A percentile compares a stretch with the other conserved stretches of the same genome.
These are phyloP conservation scores for Pteropus alecto DNA, from an alignment of 2,113 vertebrate genomes.

Conservation along the genomic window DNA sequence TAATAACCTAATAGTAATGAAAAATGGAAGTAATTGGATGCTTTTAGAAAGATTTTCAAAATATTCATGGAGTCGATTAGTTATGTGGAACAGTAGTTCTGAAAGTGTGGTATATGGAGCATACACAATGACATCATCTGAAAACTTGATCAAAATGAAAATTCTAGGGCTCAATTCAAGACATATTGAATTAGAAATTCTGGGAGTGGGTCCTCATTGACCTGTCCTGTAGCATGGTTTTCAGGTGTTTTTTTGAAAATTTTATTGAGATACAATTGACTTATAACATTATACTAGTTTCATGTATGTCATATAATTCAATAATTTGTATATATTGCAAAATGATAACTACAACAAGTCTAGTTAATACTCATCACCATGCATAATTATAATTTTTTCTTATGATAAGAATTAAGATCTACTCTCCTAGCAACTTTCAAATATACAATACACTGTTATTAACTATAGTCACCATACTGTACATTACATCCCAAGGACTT, in stretches of 20 bases:
- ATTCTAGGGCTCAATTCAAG: not conserved
- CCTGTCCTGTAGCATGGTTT: not conserved
- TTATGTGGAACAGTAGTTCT: not conserved
- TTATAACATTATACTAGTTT: not conserved
- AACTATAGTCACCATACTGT: not conserved
- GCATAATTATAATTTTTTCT: not conserved
- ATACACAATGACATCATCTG: not conserved
- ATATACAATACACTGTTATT: not conserved
- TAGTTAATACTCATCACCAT: not conserved
- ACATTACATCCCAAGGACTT: not conserved
- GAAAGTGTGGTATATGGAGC: not conserved
- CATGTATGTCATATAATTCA: not conserved
- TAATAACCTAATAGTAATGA: not conserved
- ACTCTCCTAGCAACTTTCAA: not conserved
- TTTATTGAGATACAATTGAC: not conserved
- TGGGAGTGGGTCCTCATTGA: rapidly evolving
- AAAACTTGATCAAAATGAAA: not conserved
- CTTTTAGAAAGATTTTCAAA: not conserved
- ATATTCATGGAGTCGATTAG: not conserved
- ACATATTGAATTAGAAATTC: not conserved
- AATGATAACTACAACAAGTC: not conserved
- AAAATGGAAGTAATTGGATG: not conserved
- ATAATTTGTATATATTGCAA: not conserved
- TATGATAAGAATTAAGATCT: not conserved
- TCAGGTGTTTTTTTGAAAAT: not conserved